Percentiles rank a stretch among this genome's conserved stretches.
Evolutionary conservation across 2,113 vertebrate genomes (phyloP).

Genomic region (Thunnus maccoyii): DNA sequence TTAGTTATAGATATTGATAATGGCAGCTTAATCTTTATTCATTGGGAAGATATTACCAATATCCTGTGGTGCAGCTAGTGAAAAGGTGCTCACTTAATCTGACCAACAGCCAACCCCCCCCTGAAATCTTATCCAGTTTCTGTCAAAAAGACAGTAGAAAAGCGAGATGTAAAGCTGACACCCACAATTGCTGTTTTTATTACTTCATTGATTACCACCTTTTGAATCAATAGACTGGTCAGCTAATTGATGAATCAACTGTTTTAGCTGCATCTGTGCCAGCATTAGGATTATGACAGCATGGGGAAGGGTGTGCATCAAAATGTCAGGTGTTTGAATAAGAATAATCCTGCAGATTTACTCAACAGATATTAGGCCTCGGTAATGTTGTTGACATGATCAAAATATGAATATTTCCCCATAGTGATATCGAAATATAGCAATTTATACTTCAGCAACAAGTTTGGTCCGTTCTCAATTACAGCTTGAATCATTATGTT

Average conservation of each 20-base stretch:
- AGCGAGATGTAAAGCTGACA: background rate
- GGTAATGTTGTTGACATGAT: background rate
- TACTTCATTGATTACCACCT: background rate
- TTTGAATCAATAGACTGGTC: background rate
- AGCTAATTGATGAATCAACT: background rate
- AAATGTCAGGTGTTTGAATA: slow-evolving; percentile 11
- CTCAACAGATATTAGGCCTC: background rate
- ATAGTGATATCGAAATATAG: background rate
- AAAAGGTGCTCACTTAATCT: background rate
- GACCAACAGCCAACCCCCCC: background rate
- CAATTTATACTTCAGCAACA: background rate
- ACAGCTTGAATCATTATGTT: background rate
- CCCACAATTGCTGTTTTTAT: background rate
- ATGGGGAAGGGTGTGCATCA: slow-evolving; percentile 23
- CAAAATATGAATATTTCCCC: too few relatives aligned
- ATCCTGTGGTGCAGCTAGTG: background rate
- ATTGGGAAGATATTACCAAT: too few relatives aligned
- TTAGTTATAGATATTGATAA: background rate
- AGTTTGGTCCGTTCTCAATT: background rate
- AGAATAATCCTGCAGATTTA: slow-evolving; percentile 22
- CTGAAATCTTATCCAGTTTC: background rate
- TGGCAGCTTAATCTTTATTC: background rate
- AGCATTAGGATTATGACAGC: slow-evolving; percentile 7
- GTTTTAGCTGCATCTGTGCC: slow-evolving; percentile 2
- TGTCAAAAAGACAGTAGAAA: background rate